Conservation (phyloP, 2,113 vertebrate species). For the Sorex araneus region DNA sequence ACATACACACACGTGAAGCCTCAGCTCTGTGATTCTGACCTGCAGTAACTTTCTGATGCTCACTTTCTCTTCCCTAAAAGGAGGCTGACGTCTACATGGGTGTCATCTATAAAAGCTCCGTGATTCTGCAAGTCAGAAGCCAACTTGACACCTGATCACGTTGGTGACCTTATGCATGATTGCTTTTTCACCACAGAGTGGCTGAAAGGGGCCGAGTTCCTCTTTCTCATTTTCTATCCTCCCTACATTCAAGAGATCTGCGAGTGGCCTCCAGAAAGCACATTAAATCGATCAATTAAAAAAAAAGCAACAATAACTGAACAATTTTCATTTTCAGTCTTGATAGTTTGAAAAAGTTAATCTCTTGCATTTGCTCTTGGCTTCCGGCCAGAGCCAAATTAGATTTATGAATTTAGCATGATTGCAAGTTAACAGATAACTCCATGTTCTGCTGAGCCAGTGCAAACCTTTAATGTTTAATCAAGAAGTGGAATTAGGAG, state of each 20-base stretch:
- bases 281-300: conserved; percentile 65
- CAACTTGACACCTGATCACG: neutral
- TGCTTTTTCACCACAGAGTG: neutral
- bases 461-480: conserved; percentile 84
- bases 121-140: neutral
- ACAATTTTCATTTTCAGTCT: conserved; percentile 78
- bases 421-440: conserved; percentile 84
- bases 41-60: neutral
- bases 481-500: conserved; percentile 84
- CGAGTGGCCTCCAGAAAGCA: conserved; percentile 46
- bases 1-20: too few relatives aligned
- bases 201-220: neutral
- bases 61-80: neutral
- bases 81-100: neutral
- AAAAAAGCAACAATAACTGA: conserved; percentile 45
- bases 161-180: neutral
- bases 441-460: conserved; percentile 75
- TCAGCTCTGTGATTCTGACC: neutral
- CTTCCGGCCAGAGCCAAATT: conserved; percentile 84
- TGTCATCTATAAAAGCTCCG: neutral
- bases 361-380: conserved; percentile 74
- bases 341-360: conserved; percentile 73
- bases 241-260: neutral
- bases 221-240: conserved; percentile 6
- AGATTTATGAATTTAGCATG: conserved; percentile 83